Evolutionary conservation across 2,797 vertebrate genomes (phyloP).

Genomic region (Rhinogobio ventralis): DNA sequence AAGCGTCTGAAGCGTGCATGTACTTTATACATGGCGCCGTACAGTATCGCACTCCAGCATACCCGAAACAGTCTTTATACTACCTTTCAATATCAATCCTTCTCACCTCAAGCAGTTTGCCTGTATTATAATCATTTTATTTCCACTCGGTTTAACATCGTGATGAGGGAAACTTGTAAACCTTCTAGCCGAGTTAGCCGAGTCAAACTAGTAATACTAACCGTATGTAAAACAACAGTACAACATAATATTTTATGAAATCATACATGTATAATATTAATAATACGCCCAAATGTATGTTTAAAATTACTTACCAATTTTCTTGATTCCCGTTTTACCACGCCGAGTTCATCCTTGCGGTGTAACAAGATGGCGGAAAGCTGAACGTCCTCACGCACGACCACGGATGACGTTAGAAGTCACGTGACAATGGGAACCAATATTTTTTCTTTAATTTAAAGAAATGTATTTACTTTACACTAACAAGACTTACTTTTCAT

Average conservation of each 20-base stretch:
- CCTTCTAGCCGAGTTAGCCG: neutral
- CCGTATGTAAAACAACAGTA: constrained; percentile 23
- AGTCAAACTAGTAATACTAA: neutral
- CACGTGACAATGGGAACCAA: constrained; percentile 10
- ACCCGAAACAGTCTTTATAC: constrained; percentile 12
- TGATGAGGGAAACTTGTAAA: neutral
- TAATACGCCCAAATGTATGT: constrained; percentile 13
- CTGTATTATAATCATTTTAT: constrained; percentile 1
- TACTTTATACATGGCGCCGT: no score
- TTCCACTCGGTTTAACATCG: neutral
- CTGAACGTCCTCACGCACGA: constrained; percentile 8
- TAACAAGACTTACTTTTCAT: constrained; percentile 23
- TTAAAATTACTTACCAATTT: constrained; percentile 39
- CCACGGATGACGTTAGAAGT: constrained; percentile 2
- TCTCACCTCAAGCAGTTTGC: constrained; percentile 18
- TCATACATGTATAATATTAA: constrained; percentile 22
- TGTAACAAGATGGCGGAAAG: constrained; percentile 15
- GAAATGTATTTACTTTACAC: constrained; percentile 26
- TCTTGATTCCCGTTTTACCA: constrained; percentile 10
- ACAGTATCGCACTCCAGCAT: neutral
- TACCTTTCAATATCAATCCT: neutral
- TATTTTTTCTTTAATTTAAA: constrained; percentile 27
- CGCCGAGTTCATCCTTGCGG: neutral
- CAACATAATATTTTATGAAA: constrained; percentile 5
- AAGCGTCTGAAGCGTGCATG: neutral